Percentiles rank a stretch among this genome's conserved stretches.
phyloP scores from a whole-genome alignment of 2,888 invertebrate genomes.

The Emmelina monodactyla region DNA sequence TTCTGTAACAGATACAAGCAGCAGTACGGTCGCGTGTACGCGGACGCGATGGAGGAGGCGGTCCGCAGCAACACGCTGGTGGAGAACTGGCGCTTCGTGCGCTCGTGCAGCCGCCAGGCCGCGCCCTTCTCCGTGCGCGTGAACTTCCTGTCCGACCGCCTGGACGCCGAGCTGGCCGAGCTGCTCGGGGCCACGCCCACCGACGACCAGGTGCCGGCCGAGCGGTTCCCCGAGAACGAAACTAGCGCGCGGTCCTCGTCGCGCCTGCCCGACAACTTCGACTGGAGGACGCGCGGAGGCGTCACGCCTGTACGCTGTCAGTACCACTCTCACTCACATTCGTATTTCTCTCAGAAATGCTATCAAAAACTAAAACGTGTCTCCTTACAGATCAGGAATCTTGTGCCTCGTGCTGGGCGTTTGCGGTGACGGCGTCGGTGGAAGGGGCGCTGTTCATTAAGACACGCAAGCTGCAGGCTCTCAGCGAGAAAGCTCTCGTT shows the following conservation, averaged over 20 bases:
- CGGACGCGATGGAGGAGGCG: conserved; percentile 35
- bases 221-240: conserved; percentile 30
- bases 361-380: too few species aligned
- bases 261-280: conserved; percentile 34
- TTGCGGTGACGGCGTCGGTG: conserved; percentile 47
- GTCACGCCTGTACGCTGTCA: conserved; percentile 43
- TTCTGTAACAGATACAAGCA: conserved; percentile 25
- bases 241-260: conserved; percentile 20
- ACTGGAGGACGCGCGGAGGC: conserved; percentile 43
- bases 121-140: conserved; percentile 29
- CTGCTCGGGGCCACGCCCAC: conserved; percentile 26
- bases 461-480: conserved; percentile 34
- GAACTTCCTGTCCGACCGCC: conserved; percentile 38
- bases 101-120: conserved; percentile 40
- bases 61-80: conserved; percentile 38
- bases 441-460: conserved; percentile 46
- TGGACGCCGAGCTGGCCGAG: conserved; percentile 28
- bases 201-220: conserved; percentile 15
- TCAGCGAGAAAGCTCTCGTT: conserved; percentile 45
- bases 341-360: too few species aligned
- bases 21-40: conserved; percentile 28
- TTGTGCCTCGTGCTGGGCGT: conserved; percentile 53
- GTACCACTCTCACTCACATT: too few species aligned
- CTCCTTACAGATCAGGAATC: conserved; percentile 33
- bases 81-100: conserved; percentile 31